Conservation (phyloP, 2,888 invertebrate species). For the Limenitis camilla region DNA sequence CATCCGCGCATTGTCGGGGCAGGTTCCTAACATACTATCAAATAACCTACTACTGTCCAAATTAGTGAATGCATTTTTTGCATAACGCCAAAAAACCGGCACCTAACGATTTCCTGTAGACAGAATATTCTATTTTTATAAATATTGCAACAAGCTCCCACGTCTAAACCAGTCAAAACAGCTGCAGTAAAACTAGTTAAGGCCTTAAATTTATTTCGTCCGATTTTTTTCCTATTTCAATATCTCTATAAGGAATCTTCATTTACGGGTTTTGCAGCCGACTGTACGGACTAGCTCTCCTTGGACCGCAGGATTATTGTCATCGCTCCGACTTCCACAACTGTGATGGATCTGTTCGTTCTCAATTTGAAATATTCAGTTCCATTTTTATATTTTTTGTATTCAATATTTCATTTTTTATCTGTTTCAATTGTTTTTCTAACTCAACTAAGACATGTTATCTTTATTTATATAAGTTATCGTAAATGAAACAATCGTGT, state of each 20-base stretch:
- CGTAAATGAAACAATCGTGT: too few species aligned
- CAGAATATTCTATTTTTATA: background rate
- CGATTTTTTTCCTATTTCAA: constrained; percentile 2
- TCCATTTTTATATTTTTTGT: background rate
- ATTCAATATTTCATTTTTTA: background rate
- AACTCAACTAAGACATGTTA: too few species aligned
- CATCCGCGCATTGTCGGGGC: too few species aligned
- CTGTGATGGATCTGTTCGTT: background rate
- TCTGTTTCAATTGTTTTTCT: too few species aligned
- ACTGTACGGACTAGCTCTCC: constrained; percentile 19
- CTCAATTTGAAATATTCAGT: background rate
- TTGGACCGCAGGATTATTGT: constrained; percentile 15
- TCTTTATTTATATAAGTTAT: too few species aligned
- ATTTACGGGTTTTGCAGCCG: constrained; percentile 14
- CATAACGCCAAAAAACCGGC: background rate
- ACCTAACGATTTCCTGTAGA: background rate
- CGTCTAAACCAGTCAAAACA: background rate
- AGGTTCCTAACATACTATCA: too few species aligned
- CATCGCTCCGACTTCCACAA: constrained; percentile 6
- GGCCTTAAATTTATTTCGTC: constrained; percentile 2
- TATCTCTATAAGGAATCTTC: constrained; percentile 8
- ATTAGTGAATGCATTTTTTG: background rate
- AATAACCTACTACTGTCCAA: too few species aligned
- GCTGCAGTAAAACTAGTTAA: constrained; percentile 4
- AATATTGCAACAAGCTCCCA: background rate